Conservation (phyloP, 2,888 invertebrate species). For the Caenorhabditis doughertyi region DNA sequence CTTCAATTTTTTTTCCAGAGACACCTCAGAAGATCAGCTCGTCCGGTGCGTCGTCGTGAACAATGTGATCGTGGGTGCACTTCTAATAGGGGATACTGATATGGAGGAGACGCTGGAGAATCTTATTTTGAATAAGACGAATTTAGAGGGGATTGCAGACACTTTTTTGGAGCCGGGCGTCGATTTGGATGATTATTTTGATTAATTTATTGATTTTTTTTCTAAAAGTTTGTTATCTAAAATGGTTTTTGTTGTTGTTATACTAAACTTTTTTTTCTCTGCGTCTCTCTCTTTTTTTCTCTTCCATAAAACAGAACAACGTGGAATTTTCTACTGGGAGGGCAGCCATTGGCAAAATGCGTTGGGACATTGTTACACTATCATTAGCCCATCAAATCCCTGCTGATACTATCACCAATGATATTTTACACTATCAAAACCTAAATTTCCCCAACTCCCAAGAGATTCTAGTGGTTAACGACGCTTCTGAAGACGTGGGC, state of each 20-base stretch:
- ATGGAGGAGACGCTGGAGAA: constrained; percentile 88
- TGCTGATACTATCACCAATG: constrained; percentile 9
- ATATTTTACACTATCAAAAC: constrained; percentile 24
- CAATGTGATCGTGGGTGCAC: constrained; percentile 92
- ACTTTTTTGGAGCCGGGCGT: constrained; percentile 95
- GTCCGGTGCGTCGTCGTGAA: constrained; percentile 92
- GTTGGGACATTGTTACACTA: constrained; percentile 55
- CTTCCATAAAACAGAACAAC: too few species aligned
- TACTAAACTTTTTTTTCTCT: constrained; percentile 6
- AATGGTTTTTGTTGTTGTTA: constrained; percentile 9
- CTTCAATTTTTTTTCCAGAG: constrained; percentile 59
- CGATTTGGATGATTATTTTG: constrained; percentile 99
- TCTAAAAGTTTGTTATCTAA: constrained; percentile 11
- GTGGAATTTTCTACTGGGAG: too few species aligned
- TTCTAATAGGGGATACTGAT: constrained; percentile 96
- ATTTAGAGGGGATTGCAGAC: constrained; percentile 92
- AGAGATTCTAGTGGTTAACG: constrained; percentile 68
- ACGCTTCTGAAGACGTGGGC: constrained; percentile 70
- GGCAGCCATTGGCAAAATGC: too few species aligned
- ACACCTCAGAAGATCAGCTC: constrained; percentile 83
- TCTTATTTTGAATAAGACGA: constrained; percentile 92
- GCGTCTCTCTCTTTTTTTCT: constrained; percentile 15
- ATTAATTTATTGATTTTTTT: constrained; percentile 85
- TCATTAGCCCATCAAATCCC: constrained; percentile 31
- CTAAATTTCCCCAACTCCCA: constrained; percentile 25